Conservation (phyloP, 2,797 vertebrate genomes). For the Champsocephalus gunnari region DNA sequence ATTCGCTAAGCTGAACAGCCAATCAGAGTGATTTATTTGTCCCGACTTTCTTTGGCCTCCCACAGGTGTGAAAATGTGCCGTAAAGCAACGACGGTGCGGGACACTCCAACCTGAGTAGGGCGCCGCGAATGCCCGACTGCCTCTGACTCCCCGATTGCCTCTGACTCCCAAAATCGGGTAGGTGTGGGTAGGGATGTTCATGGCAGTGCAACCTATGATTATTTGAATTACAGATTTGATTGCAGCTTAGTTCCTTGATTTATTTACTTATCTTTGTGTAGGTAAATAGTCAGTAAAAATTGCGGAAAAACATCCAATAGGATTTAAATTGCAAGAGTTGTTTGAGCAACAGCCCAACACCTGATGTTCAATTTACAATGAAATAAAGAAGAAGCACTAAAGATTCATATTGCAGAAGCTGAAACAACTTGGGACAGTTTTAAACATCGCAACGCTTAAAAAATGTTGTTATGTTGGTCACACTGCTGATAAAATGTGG, state of each 20-base stretch:
- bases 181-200: background rate
- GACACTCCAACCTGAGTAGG: too few species aligned
- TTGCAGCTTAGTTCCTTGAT: background rate
- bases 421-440: background rate
- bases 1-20: too few species aligned
- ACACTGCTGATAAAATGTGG: slow-evolving; percentile 3
- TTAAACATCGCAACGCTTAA: background rate
- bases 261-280: background rate
- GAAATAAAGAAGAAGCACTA: background rate
- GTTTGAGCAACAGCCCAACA: background rate
- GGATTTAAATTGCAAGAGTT: background rate
- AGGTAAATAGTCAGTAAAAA: background rate
- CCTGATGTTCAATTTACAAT: background rate
- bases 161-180: too few species aligned
- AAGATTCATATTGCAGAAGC: background rate
- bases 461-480: background rate
- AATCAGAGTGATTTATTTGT: too few species aligned
- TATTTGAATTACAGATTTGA: background rate
- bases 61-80: too few species aligned
- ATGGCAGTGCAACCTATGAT: background rate
- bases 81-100: too few species aligned
- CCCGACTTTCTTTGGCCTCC: too few species aligned
- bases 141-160: too few species aligned
- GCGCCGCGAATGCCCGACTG: too few species aligned
- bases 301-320: background rate